phyloP scores from a whole-genome alignment of 2,888 invertebrate species.

The Exephanes ischioxanthus region DNA sequence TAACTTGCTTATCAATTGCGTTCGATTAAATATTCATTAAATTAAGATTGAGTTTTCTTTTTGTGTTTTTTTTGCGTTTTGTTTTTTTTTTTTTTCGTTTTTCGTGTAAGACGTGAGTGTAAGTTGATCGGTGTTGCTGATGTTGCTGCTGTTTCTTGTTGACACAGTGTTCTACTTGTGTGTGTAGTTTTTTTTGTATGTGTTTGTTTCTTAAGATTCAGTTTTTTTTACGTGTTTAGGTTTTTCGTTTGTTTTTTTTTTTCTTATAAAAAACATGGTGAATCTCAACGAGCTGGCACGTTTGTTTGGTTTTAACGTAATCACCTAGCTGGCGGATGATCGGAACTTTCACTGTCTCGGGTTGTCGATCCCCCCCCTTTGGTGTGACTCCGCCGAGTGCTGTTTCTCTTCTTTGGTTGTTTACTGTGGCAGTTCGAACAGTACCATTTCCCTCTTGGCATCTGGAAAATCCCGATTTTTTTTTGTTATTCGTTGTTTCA shows the following conservation, averaged over 20 bases:
- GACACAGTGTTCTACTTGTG: conserved; percentile 7
- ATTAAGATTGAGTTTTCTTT: conserved; percentile 48
- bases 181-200: conserved; percentile 32
- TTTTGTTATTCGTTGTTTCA: conserved; percentile 35
- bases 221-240: conserved; percentile 35
- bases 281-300: conserved; percentile 75
- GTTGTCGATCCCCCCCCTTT: conserved; percentile 81
- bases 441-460: conserved; percentile 95
- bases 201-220: conserved; percentile 32
- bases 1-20: conserved; percentile 57
- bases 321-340: conserved; percentile 87
- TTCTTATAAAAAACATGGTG: conserved; percentile 74
- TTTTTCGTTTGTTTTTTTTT: conserved; percentile 45
- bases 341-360: conserved; percentile 87
- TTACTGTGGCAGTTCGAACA: conserved; percentile 95
- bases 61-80: conserved; percentile 35
- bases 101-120: conserved; percentile 44
- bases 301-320: conserved; percentile 82
- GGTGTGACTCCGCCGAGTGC: conserved; percentile 84
- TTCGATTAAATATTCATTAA: conserved; percentile 63
- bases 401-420: conserved; percentile 89
- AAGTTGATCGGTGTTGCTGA: conserved; percentile 36
- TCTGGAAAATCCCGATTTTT: conserved; percentile 83
- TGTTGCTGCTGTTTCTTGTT: conserved; percentile 27
- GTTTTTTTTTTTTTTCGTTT: conserved; percentile 16